Evolutionary conservation across 2,797 vertebrate genomes (phyloP), one percentile per base, ranked within the genome.

Genomic region (Phataginus tetradactyla): DNA sequence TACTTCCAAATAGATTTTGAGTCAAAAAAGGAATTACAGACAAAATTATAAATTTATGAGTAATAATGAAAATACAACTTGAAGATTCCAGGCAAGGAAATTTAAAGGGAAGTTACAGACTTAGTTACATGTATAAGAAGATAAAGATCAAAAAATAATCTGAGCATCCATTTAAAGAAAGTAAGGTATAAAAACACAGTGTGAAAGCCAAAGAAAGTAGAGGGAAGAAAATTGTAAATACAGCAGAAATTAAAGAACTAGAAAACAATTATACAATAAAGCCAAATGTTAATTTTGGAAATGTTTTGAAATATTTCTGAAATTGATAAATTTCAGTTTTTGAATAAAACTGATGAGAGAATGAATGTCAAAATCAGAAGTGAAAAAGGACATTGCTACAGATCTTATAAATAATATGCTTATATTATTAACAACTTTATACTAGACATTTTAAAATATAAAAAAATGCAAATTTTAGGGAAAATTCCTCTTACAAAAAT

Each of bases 31-130:
- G 91, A 86, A 94, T 91, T 95, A 39, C 8, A 49, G 53, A 92
- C 32, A 32, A 96, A 95, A 94, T 91, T 81, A 68, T 68, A 86
- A 94, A 91, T 83, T 74, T 89, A 71, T 94, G 45, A 86, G 20
- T 59, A 55, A 92, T 79, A 91, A 88, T 86, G 75, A 96, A 94
- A 94, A 95, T 97, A 63, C 21, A 87, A 91, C 27, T 83, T 89
- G 64, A 27, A 75, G 72, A 88, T 59, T 86, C 55, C 21, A 91
- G 45, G 21, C 89, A 87, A 95, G 53, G 29, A 94, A 83, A 86
- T 94, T 64, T 42, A 92, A 42, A 95, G 15, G 9, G 20, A 86
- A 89, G 75, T 88, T 94, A 81, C 42, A 94, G 29, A 93, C 61
- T 92, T 86, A 83, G 51, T 77, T 92, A n/a, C 29, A 63, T 68